phyloP scores from a whole-genome alignment of 2,113 vertebrate genomes.

The Aramus guarauna region DNA sequence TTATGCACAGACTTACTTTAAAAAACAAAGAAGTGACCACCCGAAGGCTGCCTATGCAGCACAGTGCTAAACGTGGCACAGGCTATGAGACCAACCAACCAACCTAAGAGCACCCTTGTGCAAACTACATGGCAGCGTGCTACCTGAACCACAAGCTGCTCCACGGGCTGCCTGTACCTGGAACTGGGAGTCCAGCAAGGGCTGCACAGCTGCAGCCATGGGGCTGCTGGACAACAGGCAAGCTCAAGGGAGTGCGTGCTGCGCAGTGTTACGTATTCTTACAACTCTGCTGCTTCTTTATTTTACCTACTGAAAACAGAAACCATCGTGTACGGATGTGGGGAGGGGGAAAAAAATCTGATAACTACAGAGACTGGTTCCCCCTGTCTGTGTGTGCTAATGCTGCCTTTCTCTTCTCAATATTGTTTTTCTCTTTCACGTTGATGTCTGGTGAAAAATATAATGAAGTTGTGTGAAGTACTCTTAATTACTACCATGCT shows the following conservation, averaged over 20 bases:
- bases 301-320: neutral
- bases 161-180: accelerated
- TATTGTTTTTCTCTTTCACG: neutral
- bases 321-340: accelerated
- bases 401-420: neutral
- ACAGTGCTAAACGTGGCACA: accelerated
- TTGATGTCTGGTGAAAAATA: neutral
- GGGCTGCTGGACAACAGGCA: too few relatives aligned
- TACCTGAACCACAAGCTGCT: accelerated
- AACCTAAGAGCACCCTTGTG: neutral
- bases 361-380: neutral
- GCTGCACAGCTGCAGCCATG: accelerated
- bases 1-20: neutral
- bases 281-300: neutral
- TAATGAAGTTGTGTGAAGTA: too few relatives aligned
- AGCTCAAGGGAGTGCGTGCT: neutral
- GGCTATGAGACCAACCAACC: too few relatives aligned
- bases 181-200: neutral
- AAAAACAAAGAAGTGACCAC: neutral
- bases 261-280: neutral
- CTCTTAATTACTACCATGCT: neutral
- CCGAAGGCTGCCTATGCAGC: neutral
- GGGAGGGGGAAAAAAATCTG: too few relatives aligned
- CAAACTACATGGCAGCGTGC: accelerated
- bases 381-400: accelerated